Evolutionary conservation across 1,140 invertebrate species (phyloP).

Genomic region (Ruditapes philippinarum): DNA sequence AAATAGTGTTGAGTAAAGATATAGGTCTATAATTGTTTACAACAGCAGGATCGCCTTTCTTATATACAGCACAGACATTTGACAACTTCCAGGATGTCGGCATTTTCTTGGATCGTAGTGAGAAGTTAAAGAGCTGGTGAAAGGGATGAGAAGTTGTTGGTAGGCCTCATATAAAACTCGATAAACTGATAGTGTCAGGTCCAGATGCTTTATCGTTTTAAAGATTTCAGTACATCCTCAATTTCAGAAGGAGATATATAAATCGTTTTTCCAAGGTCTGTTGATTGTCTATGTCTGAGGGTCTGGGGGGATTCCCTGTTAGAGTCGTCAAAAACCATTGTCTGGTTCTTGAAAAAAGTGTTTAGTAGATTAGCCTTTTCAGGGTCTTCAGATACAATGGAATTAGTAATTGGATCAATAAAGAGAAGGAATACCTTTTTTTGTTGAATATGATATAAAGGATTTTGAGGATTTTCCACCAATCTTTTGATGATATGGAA

Average conservation of each 20-base stretch:
- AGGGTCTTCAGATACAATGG: too few species aligned
- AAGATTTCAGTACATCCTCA: too few species aligned
- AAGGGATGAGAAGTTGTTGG: neutral
- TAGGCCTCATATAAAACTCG: neutral
- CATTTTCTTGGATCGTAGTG: neutral
- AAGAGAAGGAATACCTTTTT: too few species aligned
- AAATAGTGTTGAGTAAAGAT: constrained; percentile 16
- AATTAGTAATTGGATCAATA: too few species aligned
- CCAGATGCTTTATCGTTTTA: neutral
- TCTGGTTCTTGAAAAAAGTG: too few species aligned
- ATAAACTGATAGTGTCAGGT: neutral
- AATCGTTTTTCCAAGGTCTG: too few species aligned
- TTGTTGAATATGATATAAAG: neutral
- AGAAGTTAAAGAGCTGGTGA: neutral
- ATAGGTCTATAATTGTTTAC: neutral
- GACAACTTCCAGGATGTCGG: neutral
- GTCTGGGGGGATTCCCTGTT: too few species aligned
- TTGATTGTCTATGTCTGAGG: too few species aligned
- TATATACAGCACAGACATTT: neutral
- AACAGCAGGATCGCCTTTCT: neutral
- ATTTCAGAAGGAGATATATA: too few species aligned
- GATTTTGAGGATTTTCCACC: neutral
- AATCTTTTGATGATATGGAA: neutral
- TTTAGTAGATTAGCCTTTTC: too few species aligned
- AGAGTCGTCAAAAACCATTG: too few species aligned